These are phyloP conservation scores for Seriola dumerili DNA, from an alignment of 2,113 vertebrate genomes.

Conservation along the genomic window DNA sequence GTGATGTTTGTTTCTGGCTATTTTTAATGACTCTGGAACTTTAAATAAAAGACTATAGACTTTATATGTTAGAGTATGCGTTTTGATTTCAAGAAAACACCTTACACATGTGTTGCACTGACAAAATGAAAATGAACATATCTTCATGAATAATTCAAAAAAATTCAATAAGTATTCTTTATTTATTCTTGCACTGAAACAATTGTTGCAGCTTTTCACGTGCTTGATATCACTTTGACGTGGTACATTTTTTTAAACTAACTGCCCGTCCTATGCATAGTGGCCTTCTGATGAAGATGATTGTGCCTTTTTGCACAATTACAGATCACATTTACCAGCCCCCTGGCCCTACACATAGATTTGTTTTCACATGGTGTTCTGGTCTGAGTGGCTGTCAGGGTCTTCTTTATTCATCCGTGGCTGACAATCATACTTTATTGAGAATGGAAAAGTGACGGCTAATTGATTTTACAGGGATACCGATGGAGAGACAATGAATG, in stretches of 20 bases:
- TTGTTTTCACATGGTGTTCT: conserved; percentile 84
- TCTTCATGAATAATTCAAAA: conserved; percentile 53
- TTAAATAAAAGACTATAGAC: neutral
- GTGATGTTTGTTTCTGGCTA: neutral
- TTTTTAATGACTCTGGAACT: neutral
- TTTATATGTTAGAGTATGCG: neutral
- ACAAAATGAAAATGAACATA: conserved; percentile 28
- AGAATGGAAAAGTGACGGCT: conserved; percentile 99
- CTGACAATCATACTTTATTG: conserved; percentile 97
- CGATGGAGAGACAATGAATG: conserved; percentile 99
- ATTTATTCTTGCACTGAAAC: conserved; percentile 52
- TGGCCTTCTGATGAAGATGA: conserved; percentile 83
- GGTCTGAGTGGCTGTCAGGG: conserved; percentile 88
- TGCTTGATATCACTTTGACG: conserved; percentile 68
- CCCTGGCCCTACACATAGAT: conserved; percentile 66
- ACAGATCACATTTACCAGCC: conserved; percentile 79
- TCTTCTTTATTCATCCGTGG: conserved; percentile 91
- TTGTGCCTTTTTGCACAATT: conserved; percentile 79
- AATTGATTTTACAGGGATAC: conserved; percentile 99
- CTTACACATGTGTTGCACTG: neutral
- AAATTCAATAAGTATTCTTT: conserved; percentile 75
- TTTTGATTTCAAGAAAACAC: neutral
- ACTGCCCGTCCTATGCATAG: conserved; percentile 78
- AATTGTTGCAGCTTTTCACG: conserved; percentile 63
- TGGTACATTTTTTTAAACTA: conserved; percentile 75